Percentiles rank a stretch among this genome's conserved stretches.
Evolutionary conservation across 2,888 invertebrate species (phyloP).

Genomic region (Argynnis bischoffii): DNA sequence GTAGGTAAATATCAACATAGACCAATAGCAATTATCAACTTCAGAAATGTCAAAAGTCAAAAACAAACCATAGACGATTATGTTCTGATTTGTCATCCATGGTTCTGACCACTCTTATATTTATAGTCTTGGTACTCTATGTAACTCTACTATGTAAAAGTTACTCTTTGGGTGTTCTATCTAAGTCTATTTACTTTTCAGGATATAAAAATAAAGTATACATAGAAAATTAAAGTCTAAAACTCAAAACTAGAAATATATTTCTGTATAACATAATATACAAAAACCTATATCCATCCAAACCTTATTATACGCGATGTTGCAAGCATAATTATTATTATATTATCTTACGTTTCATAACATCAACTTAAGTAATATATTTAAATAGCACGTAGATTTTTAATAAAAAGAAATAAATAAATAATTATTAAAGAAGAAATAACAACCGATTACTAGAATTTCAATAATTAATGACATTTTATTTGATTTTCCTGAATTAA

Average conservation of each 20-base stretch:
- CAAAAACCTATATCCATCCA: not conserved
- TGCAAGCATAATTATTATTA: slow-evolving; percentile 25
- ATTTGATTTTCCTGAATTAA: too few relatives aligned
- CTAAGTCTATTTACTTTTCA: not conserved
- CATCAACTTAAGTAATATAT: not conserved
- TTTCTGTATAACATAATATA: not conserved
- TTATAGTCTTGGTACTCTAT: not conserved
- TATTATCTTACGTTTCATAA: not conserved
- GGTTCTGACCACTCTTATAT: too few relatives aligned
- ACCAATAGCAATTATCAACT: too few relatives aligned
- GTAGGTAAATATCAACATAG: slow-evolving; percentile 37
- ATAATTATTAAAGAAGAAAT: too few relatives aligned
- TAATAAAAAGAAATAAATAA: not conserved
- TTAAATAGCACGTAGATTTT: slow-evolving; percentile 2
- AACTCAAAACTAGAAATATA: too few relatives aligned
- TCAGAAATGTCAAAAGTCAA: slow-evolving; percentile 27
- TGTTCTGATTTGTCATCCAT: too few relatives aligned
- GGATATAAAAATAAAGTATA: not conserved
- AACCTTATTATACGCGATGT: slow-evolving; percentile 34
- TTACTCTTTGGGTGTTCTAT: not conserved
- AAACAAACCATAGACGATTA: slow-evolving; percentile 22
- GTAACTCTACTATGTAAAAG: too few relatives aligned
- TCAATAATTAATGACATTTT: too few relatives aligned
- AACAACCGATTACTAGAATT: too few relatives aligned
- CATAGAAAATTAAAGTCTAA: not conserved